Base-by-base conservation (phyloP, 2,797 vertebrate species). In the Chromis chromis region DNA sequence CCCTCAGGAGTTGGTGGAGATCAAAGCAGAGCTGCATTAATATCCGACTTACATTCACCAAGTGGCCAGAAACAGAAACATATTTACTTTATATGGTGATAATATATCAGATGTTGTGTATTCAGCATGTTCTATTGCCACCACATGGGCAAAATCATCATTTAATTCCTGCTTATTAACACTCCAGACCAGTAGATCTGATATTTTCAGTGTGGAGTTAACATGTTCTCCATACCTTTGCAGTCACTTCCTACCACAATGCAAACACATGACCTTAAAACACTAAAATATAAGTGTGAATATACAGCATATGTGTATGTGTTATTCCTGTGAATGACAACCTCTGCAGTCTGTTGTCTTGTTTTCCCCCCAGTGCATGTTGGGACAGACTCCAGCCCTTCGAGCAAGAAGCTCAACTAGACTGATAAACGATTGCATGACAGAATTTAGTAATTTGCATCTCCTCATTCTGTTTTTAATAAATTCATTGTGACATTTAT, bases 401-500 rank as follows among this genome's bases (percentile, higher is more conserved):
- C 19, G 46, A 44, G 1, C 5, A 65, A 60, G 25, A 66, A 25
- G 0, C 4, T 65, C 2, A 0, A 28, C n/a, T 5, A 6, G 10
- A 55, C 60, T 52, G 24, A 58, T 65, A 50, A 67, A 49, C 52
- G 4, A 48, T 53, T 64, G 11, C 28, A 24, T 31, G 44, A 8
- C 22, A 21, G 28, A n/a, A 44, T 70, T n/a, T 2, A 28, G 40
- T 42, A 0, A 44, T 42, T 63, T 68, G 28, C 33, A 17, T 12
- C 27, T 46, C 33, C 46, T 55, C 17, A 21, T 33, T 69, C 24
- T 27, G 9, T 74, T 49, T 71, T 74, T 61, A 78, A 84, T 64
- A 66, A 70, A 81, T 70, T 56, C 57, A 52, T 3, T 64, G 49
- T 84, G 74, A 78, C 71, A 76, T 84, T 78, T 61, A 48, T 64